A percentile compares a stretch with the other conserved stretches of the same genome.
Evolutionary conservation across 2,888 invertebrate genomes (phyloP).

Genomic region (Chloromyia formosa): DNA sequence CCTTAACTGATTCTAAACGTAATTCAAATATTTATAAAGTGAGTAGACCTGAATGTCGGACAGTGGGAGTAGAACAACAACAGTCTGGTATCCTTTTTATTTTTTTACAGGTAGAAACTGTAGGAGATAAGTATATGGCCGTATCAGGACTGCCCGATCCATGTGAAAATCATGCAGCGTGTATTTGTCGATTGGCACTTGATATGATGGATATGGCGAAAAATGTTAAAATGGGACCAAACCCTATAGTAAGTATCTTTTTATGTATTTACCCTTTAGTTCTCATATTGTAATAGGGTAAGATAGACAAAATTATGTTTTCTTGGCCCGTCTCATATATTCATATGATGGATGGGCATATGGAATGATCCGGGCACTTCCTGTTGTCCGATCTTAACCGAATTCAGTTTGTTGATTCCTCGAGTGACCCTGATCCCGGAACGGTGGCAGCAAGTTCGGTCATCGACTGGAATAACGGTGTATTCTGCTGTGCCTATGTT

Average conservation of each 20-base stretch:
- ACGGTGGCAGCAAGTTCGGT: too few relatives aligned
- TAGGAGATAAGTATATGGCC: constrained; percentile 98
- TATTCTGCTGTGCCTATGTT: too few relatives aligned
- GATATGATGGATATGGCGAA: constrained; percentile 96
- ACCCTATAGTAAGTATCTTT: constrained; percentile 77
- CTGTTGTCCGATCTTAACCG: too few relatives aligned
- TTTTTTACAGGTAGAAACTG: constrained; percentile 85
- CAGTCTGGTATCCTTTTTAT: not conserved
- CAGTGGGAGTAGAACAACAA: not conserved
- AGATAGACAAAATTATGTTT: too few relatives aligned
- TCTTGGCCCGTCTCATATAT: too few relatives aligned
- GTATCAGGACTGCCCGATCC: constrained; percentile 94
- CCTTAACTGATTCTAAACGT: constrained; percentile 88
- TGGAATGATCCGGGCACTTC: too few relatives aligned
- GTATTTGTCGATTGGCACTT: constrained; percentile 87
- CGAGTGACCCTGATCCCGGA: too few relatives aligned
- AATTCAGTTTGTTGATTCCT: too few relatives aligned
- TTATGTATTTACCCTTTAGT: not conserved
- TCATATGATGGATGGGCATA: too few relatives aligned
- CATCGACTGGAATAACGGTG: too few relatives aligned
- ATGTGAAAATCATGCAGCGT: constrained; percentile 88
- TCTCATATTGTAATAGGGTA: too few relatives aligned
- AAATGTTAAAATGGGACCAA: constrained; percentile 85
- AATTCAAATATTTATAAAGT: constrained; percentile 97
- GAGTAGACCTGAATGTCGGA: constrained; percentile 49